Percentiles rank a stretch among this genome's conserved stretches.
These are phyloP conservation scores for Hippoglossus stenolepis DNA, from an alignment of 2,113 vertebrate genomes.

Conservation along the genomic window DNA sequence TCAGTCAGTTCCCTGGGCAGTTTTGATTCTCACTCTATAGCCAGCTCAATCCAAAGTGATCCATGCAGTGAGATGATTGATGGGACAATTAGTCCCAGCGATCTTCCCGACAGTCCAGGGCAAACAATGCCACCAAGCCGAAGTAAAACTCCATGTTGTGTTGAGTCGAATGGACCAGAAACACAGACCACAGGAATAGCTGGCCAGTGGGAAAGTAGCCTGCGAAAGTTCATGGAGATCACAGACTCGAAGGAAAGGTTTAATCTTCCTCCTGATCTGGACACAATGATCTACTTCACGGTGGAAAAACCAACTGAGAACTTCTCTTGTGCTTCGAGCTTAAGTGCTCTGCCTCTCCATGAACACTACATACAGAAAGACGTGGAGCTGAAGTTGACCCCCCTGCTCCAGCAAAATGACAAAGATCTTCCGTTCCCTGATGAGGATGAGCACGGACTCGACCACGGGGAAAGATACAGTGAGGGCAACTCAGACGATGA, in stretches of 20 bases:
- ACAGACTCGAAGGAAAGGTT: slow-evolving; percentile 95
- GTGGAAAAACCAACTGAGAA: slow-evolving; percentile 98
- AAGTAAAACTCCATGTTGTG: slow-evolving; percentile 92
- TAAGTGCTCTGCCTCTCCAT: slow-evolving; percentile 94
- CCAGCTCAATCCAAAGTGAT: slow-evolving; percentile 98
- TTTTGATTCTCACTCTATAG: slow-evolving; percentile 95
- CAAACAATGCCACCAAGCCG: slow-evolving; percentile 99
- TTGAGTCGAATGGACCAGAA: slow-evolving; percentile 84
- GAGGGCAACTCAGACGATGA: slow-evolving; percentile 89
- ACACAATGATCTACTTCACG: slow-evolving; percentile 96
- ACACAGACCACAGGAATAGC: slow-evolving; percentile 84
- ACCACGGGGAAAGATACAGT: slow-evolving; percentile 78
- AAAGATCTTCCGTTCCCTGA: slow-evolving; percentile 81
- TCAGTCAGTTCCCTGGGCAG: slow-evolving; percentile 97
- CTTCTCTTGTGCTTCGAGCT: slow-evolving; percentile 97
- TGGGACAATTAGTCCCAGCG: slow-evolving; percentile 95
- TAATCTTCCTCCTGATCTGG: slow-evolving; percentile 92
- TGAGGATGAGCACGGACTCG: slow-evolving; percentile 79
- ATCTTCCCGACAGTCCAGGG: slow-evolving; percentile 96
- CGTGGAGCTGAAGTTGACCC: slow-evolving; percentile 93
- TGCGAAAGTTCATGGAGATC: slow-evolving; percentile 95
- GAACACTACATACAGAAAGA: slow-evolving; percentile 98
- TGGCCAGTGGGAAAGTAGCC: slow-evolving; percentile 94
- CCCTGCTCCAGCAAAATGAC: slow-evolving; percentile 88
- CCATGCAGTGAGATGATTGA: slow-evolving; percentile 97